Base-by-base conservation (phyloP, 2,888 invertebrate genomes). In the Icerya purchasi region DNA sequence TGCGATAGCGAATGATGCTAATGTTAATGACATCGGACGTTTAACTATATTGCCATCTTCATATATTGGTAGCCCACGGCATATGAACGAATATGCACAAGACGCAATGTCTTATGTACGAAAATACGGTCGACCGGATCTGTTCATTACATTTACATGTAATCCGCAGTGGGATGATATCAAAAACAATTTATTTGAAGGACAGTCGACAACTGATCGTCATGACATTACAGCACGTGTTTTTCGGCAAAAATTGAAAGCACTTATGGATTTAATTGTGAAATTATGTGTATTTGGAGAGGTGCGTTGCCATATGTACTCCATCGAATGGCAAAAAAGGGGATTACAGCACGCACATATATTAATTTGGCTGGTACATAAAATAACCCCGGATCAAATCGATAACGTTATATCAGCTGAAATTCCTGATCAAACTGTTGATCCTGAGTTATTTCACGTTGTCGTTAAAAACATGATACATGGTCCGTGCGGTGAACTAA, bases 401-500 rank as follows among this genome's bases (percentile, higher is more conserved):
- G 70, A 70, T 67, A 53, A 22, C 22, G 57, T 71, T 1, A 65
- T 65, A 59, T 66, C 61, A 49, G 69, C 70, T 2, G 68, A 70
- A n/a, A n/a, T n/a, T n/a, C n/a, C n/a, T n/a, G n/a, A n/a, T n/a
- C n/a, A n/a, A n/a, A n/a, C n/a, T n/a, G 65, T 66, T 71, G 66
- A 68, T 62, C 66, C 63, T 14, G 51, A 57, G 5, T 57, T 69
- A 14, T 64, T 61, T 63, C 64, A 67, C 14, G 59, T 67, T 36
- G 64, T 68, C 2, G 66, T 18, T 2, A 66, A 52, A 57, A 65
- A 70, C 56, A 73, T 72, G 69, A 66, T 70, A 56, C 70, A 70
- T 66, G 69, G 70, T 22, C 64, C 63, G 18, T 63, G 65, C 59
- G 64, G 64, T 23, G 5, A 5, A 22, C 53, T 66, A 1, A 67